phyloP scores from a whole-genome alignment of 2,888 invertebrate genomes.

The Nomada lathburiana region DNA sequence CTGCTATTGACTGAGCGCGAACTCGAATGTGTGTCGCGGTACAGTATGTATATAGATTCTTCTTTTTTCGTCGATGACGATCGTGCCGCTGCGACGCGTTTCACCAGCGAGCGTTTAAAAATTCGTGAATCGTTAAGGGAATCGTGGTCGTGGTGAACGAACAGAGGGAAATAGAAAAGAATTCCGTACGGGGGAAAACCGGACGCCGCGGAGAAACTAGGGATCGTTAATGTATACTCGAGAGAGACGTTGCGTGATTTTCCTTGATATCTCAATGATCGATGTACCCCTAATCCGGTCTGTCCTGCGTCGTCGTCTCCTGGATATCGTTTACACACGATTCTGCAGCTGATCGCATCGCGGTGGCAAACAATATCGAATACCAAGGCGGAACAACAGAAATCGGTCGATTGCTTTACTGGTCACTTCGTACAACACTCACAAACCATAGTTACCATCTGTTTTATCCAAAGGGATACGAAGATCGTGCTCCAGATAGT shows the following conservation, averaged over 20 bases:
- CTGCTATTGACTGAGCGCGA: conserved; percentile 49
- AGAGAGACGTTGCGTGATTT: conserved; percentile 35
- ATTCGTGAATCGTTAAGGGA: neutral
- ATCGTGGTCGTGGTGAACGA: neutral
- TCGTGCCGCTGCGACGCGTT: conserved; percentile 50
- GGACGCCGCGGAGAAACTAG: neutral
- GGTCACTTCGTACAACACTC: conserved; percentile 41
- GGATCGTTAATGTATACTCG: conserved; percentile 12
- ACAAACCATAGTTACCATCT: conserved; percentile 49
- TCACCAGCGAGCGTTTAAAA: conserved; percentile 1
- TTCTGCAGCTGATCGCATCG: conserved; percentile 23
- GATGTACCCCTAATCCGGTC: conserved; percentile 33
- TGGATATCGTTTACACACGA: conserved; percentile 39
- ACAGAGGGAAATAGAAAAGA: neutral
- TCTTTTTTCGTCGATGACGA: conserved; percentile 58
- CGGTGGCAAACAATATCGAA: conserved; percentile 9
- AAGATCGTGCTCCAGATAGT: conserved; percentile 21
- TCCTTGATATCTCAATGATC: neutral
- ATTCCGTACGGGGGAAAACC: neutral
- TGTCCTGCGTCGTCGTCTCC: conserved; percentile 27
- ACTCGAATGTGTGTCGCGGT: conserved; percentile 54
- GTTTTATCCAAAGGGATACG: conserved; percentile 25
- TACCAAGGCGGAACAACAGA: neutral
- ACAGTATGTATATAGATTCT: conserved; percentile 52
- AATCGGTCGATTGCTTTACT: conserved; percentile 7